A percentile compares a stretch with the other conserved stretches of the same genome.
These are phyloP conservation scores for Branchipolynoe longqiensis DNA, from an alignment of 2,888 invertebrate genomes.

Conservation along the genomic window DNA sequence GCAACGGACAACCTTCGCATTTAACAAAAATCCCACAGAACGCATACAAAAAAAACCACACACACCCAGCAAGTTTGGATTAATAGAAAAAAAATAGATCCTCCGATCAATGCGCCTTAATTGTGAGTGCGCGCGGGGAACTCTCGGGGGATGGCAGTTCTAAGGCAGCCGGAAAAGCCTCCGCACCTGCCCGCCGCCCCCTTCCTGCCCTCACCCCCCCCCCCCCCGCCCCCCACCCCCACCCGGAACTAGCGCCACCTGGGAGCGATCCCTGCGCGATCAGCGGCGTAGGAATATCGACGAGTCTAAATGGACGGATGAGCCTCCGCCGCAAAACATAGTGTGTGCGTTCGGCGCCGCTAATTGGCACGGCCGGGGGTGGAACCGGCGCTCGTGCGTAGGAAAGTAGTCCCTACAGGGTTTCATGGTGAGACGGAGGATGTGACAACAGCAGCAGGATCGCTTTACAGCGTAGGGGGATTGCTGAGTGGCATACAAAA, in stretches of 20 bases:
- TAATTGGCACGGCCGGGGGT: background rate
- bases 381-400: background rate
- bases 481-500: too few species aligned
- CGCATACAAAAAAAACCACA: too few species aligned
- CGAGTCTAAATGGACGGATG: conserved; percentile 6
- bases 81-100: conserved; percentile 21
- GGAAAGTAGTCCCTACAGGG: conserved; percentile 30
- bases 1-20: too few species aligned
- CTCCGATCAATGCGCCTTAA: conserved; percentile 57
- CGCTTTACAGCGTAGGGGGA: background rate
- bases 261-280: conserved; percentile 13
- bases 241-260: conserved; percentile 39
- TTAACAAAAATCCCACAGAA: too few species aligned
- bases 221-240: too few species aligned
- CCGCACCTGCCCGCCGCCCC: too few species aligned
- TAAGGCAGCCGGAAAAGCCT: background rate
- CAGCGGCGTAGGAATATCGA: conserved; percentile 45
- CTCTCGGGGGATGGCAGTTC: conserved; percentile 1
- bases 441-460: too few species aligned
- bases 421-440: too few species aligned
- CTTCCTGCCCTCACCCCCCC: too few species aligned
- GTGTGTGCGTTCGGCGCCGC: background rate
- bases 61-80: too few species aligned
- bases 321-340: conserved; percentile 32
- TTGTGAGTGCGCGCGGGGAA: conserved; percentile 11